Conservation (phyloP, 2,113 vertebrate species). For the Thermophis baileyi region DNA sequence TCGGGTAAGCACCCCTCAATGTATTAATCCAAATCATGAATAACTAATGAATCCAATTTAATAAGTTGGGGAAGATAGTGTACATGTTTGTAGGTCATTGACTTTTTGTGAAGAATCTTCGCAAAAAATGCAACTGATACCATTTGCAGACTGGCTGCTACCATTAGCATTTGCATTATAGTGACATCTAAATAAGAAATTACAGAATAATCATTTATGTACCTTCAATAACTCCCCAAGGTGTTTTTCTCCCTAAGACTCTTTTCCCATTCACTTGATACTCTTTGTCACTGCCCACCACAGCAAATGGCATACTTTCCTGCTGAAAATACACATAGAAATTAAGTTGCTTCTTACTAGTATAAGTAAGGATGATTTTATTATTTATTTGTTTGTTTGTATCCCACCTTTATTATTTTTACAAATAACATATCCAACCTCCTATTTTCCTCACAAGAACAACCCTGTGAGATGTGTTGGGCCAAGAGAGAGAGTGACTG, state of each 20-base stretch:
- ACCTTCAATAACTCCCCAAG: conserved; percentile 98
- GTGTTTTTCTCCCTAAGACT: conserved; percentile 91
- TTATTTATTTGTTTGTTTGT: not conserved
- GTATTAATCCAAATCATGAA: not conserved
- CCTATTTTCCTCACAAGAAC: not conserved
- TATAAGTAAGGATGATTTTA: not conserved
- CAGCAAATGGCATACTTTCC: conserved; percentile 96
- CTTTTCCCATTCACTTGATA: conserved; percentile 95
- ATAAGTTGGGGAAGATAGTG: no score
- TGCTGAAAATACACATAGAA: conserved; percentile 64
- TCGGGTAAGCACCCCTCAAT: not conserved
- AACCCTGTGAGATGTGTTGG: not conserved
- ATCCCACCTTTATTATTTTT: no score
- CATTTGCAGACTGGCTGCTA: not conserved
- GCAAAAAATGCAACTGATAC: not conserved
- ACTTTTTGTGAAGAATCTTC: not conserved
- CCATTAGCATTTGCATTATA: not conserved
- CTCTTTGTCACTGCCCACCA: conserved; percentile 96
- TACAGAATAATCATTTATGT: not conserved
- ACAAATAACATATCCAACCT: no score
- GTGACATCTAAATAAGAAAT: not conserved
- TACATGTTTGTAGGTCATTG: not conserved
- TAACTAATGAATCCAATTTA: not conserved
- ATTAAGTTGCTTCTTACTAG: conserved; percentile 30
- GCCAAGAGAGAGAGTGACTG: not conserved